These are phyloP conservation scores for Piscicola geometra DNA, from an alignment of 2,888 invertebrate species.

Conservation along the genomic window DNA sequence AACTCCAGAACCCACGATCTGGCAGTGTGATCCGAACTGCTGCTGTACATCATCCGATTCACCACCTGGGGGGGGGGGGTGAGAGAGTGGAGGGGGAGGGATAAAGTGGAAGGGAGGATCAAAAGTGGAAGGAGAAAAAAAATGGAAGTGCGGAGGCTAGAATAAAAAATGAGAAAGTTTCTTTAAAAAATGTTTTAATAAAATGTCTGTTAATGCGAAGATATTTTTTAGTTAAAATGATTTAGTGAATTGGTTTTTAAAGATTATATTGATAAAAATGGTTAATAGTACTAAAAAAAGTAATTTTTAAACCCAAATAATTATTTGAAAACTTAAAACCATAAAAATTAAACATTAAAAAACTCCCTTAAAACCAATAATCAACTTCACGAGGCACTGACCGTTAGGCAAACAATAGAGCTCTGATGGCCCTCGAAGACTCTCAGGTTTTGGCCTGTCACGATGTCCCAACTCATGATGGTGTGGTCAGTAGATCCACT, in stretches of 20 bases:
- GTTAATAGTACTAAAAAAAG: no score
- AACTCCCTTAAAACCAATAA: neutral
- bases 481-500: conserved; percentile 58
- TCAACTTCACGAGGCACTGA: no score
- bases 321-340: neutral
- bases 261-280: no score
- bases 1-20: conserved; percentile 59
- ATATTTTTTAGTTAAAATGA: no score
- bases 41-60: conserved; percentile 59
- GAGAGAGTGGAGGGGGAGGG: no score
- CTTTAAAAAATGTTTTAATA: no score
- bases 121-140: no score
- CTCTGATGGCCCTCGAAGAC: conserved; percentile 56
- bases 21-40: conserved; percentile 58
- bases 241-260: no score
- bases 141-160: no score
- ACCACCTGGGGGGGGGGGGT: conserved; percentile 53
- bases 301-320: neutral
- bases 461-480: conserved; percentile 57
- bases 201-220: no score
- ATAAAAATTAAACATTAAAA: neutral
- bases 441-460: conserved; percentile 55
- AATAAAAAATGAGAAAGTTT: no score
- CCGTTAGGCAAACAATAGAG: conserved; percentile 57
- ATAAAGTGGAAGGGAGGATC: no score